Conservation (phyloP, 2,888 invertebrate genomes). For the Thyatira batis region DNA sequence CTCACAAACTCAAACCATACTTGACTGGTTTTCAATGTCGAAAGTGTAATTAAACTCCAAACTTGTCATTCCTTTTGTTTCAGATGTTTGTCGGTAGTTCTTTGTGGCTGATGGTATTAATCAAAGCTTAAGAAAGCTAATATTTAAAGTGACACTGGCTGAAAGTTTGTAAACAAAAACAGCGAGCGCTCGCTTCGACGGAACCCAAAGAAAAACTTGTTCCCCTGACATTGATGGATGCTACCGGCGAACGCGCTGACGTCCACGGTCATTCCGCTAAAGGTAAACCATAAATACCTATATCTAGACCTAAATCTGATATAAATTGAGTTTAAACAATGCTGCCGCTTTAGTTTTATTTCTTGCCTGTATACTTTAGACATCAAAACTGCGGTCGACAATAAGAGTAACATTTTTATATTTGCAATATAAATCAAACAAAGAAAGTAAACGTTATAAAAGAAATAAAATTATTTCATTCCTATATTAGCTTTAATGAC, state of each 20-base stretch:
- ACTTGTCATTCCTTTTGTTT: constrained; percentile 8
- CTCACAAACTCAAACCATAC: neutral
- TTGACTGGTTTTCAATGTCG: neutral
- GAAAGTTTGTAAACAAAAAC: constrained; percentile 76
- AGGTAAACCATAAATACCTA: constrained; percentile 45
- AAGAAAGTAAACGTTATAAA: constrained; percentile 15
- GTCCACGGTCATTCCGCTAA: constrained; percentile 52
- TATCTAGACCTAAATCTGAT: constrained; percentile 40
- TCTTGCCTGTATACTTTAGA: too few relatives aligned
- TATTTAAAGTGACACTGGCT: constrained; percentile 65
- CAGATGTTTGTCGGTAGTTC: constrained; percentile 25
- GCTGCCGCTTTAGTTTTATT: too few relatives aligned
- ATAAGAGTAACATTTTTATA: too few relatives aligned
- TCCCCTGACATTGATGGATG: constrained; percentile 76
- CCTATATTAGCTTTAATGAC: neutral
- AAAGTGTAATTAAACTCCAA: neutral
- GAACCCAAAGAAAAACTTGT: constrained; percentile 74
- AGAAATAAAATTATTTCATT: constrained; percentile 1
- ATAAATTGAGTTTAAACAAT: too few relatives aligned
- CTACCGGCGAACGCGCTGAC: constrained; percentile 53
- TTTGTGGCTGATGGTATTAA: constrained; percentile 45
- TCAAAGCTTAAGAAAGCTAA: constrained; percentile 56
- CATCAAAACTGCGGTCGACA: too few relatives aligned
- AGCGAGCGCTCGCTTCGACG: constrained; percentile 58
- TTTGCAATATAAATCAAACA: too few relatives aligned